Evolutionary conservation across 2,888 invertebrate species (phyloP), one percentile per base, ranked within the genome.

Genomic region (Pollenia labialis): DNA sequence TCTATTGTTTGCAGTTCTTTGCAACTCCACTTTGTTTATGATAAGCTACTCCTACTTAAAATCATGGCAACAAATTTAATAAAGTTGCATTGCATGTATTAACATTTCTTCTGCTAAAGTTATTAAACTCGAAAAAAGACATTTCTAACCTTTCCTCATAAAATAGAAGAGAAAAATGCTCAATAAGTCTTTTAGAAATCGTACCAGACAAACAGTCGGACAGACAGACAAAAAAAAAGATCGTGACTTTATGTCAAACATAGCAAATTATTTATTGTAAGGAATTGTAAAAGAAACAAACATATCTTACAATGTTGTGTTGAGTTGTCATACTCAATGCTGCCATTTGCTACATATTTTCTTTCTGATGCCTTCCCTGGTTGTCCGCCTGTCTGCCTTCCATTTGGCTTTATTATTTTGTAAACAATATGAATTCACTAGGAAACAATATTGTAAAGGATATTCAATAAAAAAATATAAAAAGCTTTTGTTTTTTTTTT

Each of bases 191-290:
- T 71, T 68, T 44, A 12, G 7, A 23, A 64, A 58, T 3, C 42
- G 11, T 6, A 23, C 42, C 44, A 46, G 32, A 11, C 54, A 52
- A 12, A 52, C 50, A 18, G 10, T 14, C 64, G n/a, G 68, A 56
- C 58, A 64, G 50, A 82, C 69, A 79, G 42, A 74, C 58, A 72
- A 48, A 64, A 74, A 74, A 56, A 77, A 58, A 85, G 81, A 81
- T 85, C 85, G 85, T 85, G 85, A 85, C 85, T 85, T 81, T 77
- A 85, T 85, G 85, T 81, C 81, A 85, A 81, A 81, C 81, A 77
- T 72, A 72, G 85, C 76, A 85, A 85, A 85, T 81, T 85, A 85
- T 81, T 85, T 85, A 81, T 77, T 77, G 72, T 81, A 32, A 32
- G 64, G 56, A 72, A 52, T 81, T 81, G 62, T 75, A 42, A 14